These are phyloP conservation scores for Siderastrea radians DNA, from an alignment of 92 coral and sea anemone genomes.

Conservation along the genomic window DNA sequence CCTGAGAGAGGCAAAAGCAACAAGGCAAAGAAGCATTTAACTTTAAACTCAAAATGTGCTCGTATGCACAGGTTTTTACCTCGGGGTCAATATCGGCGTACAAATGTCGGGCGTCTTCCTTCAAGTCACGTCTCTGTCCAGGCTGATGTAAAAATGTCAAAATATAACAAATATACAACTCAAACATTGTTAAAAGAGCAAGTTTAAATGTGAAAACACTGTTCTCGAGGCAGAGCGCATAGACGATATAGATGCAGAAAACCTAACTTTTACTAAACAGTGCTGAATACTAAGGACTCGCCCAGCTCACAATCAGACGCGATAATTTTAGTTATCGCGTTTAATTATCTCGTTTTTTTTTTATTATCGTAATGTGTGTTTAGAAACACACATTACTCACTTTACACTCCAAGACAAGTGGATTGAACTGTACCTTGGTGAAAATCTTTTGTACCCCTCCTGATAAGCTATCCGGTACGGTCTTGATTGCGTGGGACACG, in stretches of 20 bases:
- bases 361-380: too few relatives aligned
- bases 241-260: too few relatives aligned
- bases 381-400: too few relatives aligned
- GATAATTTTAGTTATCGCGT: too few relatives aligned
- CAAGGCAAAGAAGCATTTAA: not conserved
- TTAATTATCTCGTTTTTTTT: too few relatives aligned
- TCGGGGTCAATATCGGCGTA: constrained; percentile 90
- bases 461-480: constrained; percentile 93
- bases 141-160: constrained; percentile 54
- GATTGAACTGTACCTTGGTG: constrained; percentile 72
- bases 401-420: not conserved
- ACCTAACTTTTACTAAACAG: too few relatives aligned
- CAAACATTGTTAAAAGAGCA: not conserved
- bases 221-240: too few relatives aligned
- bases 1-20: not conserved
- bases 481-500: constrained; percentile 95
- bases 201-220: too few relatives aligned
- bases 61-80: constrained; percentile 46
- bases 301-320: too few relatives aligned
- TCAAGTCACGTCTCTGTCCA: constrained; percentile 78
- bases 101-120: constrained; percentile 84
- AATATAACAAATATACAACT: not conserved
- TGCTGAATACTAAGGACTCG: too few relatives aligned
- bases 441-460: constrained; percentile 95
- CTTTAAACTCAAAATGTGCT: not conserved